Conservation (phyloP, 2,888 invertebrate genomes). For the Idaea straminata region DNA sequence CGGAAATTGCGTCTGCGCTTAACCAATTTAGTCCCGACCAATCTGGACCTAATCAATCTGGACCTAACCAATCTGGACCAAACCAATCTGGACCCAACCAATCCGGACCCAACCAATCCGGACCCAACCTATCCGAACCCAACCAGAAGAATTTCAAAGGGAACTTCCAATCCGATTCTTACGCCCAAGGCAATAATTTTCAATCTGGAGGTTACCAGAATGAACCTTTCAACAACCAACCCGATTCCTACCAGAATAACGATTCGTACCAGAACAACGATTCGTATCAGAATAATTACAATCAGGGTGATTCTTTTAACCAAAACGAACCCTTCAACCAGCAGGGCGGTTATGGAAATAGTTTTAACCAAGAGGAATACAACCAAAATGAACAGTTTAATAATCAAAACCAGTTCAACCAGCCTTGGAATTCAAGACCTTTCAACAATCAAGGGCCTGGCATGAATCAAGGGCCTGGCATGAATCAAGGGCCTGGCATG, state of each 20-base stretch:
- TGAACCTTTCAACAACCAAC: slow-evolving; percentile 13
- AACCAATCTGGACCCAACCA: too few relatives aligned
- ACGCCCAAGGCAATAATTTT: too few relatives aligned
- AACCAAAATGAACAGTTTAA: slow-evolving; percentile 14
- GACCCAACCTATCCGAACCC: too few relatives aligned
- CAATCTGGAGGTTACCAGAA: not conserved
- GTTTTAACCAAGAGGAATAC: slow-evolving; percentile 8
- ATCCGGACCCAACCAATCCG: too few relatives aligned
- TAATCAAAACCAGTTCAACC: slow-evolving; percentile 9
- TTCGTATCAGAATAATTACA: slow-evolving; percentile 4
- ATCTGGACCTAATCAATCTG: too few relatives aligned
- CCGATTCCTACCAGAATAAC: slow-evolving; percentile 9
- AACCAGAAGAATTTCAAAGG: too few relatives aligned
- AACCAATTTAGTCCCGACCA: too few relatives aligned
- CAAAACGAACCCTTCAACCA: slow-evolving; percentile 14
- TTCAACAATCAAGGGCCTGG: slow-evolving; percentile 17
- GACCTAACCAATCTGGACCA: too few relatives aligned
- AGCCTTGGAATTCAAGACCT: slow-evolving; percentile 11
- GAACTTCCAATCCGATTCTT: too few relatives aligned
- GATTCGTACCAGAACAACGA: slow-evolving; percentile 10
- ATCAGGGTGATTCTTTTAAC: slow-evolving; percentile 5
- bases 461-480: not conserved
- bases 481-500: not conserved
- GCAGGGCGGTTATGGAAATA: slow-evolving; percentile 13
- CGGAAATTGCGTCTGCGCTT: too few relatives aligned